These are phyloP conservation scores for Axea sp. DNA, from an alignment of 2,888 invertebrate species.

Conservation along the genomic window DNA sequence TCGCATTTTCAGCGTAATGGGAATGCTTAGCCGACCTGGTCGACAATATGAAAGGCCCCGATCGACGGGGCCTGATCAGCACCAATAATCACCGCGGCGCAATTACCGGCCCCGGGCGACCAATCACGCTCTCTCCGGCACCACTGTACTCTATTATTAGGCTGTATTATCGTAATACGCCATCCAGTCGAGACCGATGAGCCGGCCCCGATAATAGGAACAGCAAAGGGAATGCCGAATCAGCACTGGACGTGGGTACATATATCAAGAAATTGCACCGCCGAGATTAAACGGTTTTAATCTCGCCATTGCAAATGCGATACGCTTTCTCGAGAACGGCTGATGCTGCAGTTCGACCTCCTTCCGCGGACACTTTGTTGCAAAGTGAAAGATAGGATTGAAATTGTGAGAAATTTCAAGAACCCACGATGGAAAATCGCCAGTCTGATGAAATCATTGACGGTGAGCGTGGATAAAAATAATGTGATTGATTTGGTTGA, in stretches of 20 bases:
- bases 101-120: constrained; percentile 75
- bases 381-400: constrained; percentile 33
- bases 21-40: constrained; percentile 72
- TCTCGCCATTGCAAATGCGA: constrained; percentile 41
- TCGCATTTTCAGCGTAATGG: constrained; percentile 78
- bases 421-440: constrained; percentile 7
- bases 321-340: constrained; percentile 38
- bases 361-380: constrained; percentile 6
- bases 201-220: constrained; percentile 65
- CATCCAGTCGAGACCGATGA: constrained; percentile 69
- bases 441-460: constrained; percentile 13
- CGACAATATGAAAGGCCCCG: constrained; percentile 52
- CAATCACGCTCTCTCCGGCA: constrained; percentile 69
- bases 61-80: constrained; percentile 69
- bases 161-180: constrained; percentile 77
- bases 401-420: constrained; percentile 18
- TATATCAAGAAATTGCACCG: constrained; percentile 55
- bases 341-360: constrained; percentile 32
- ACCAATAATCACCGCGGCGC: constrained; percentile 77
- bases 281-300: constrained; percentile 55
- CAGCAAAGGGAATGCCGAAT: constrained; percentile 51
- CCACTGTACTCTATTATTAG: constrained; percentile 76
- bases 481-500: constrained; percentile 15
- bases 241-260: constrained; percentile 47
- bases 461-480: constrained; percentile 7